A percentile compares a stretch with the other conserved stretches of the same genome.
Conservation (phyloP, 2,113 vertebrate species). For the Grus americana region DNA sequence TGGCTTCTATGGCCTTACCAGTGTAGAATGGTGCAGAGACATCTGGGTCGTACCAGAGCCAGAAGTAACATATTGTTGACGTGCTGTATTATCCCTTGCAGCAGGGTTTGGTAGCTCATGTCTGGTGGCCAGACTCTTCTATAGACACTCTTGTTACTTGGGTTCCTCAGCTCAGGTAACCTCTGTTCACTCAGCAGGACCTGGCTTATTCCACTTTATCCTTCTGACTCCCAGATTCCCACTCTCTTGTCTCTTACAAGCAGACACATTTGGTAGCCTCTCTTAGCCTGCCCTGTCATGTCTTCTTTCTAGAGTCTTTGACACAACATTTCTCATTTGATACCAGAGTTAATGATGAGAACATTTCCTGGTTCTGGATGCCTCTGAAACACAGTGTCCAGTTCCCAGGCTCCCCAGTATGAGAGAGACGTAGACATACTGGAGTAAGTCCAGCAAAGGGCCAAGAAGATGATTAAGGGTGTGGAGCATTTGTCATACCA, state of each 20-base stretch:
- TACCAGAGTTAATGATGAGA: background rate
- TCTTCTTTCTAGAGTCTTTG: background rate
- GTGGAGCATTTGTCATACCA: background rate
- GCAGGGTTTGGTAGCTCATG: background rate
- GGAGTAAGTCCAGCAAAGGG: background rate
- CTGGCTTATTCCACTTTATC: background rate
- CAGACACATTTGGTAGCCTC: background rate
- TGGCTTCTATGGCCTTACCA: background rate
- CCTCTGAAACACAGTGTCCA: background rate
- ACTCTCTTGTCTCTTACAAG: background rate
- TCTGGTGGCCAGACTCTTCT: background rate
- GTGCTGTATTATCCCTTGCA: background rate
- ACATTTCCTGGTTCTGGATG: background rate
- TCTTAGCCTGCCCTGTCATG: background rate
- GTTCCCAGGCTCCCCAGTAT: no score
- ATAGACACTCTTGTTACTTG: background rate
- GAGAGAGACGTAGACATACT: no score
- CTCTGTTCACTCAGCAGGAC: background rate
- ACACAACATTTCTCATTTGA: background rate
- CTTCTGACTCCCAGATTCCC: background rate
- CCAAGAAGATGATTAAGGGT: background rate
- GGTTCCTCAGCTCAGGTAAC: background rate
- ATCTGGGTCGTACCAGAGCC: background rate
- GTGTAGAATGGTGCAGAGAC: background rate
- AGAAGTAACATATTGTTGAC: background rate